These are phyloP conservation scores for Eucriotettix oculatus DNA, from an alignment of 2,888 invertebrate genomes.

Conservation along the genomic window DNA sequence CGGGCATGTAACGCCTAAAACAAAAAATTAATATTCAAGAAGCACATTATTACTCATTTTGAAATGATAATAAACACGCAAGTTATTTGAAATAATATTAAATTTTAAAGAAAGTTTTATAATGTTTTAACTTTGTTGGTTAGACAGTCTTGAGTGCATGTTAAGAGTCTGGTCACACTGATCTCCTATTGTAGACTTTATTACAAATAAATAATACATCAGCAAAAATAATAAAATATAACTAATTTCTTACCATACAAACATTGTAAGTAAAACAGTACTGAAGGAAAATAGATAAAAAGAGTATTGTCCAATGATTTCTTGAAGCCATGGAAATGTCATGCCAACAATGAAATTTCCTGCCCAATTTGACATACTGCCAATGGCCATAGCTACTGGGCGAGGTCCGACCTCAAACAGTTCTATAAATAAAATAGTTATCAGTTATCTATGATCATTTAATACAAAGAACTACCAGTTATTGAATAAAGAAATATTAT, in stretches of 20 bases:
- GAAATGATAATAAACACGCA: no score
- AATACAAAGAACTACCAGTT: background rate
- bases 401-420: conserved; percentile 70
- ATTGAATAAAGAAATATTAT: background rate
- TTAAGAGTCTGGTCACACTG: background rate
- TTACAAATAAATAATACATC: no score
- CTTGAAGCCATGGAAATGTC: conserved; percentile 49
- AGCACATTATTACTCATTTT: no score
- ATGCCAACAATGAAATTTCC: conserved; percentile 78
- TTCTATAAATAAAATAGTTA: conserved; percentile 32
- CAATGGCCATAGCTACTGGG: conserved; percentile 73
- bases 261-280: conserved; percentile 36
- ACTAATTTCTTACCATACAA: conserved; percentile 36
- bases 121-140: background rate
- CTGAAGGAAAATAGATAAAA: conserved; percentile 55
- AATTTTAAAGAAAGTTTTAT: no score
- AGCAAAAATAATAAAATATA: no score
- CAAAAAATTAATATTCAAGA: background rate
- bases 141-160: background rate
- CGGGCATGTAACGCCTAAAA: conserved; percentile 50
- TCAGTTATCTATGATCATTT: background rate
- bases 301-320: conserved; percentile 46
- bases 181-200: background rate
- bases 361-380: conserved; percentile 73
- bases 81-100: no score